Base-by-base conservation (phyloP, 2,888 invertebrate species). In the Xestia rhomboidea region DNA sequence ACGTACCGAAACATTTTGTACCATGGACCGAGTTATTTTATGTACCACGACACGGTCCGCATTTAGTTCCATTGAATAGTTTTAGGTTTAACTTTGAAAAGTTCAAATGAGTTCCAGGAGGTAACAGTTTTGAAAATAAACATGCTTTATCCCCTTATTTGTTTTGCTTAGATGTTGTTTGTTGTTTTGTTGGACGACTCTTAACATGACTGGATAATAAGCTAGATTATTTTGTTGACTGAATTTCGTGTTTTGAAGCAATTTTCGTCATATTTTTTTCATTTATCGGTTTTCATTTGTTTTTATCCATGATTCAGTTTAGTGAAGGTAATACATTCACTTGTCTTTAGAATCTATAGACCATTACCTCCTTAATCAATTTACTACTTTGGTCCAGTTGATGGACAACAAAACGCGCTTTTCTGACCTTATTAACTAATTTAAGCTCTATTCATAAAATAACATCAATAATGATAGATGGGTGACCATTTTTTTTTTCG, bases 91-190 rank as follows among this genome's bases (percentile, higher is more conserved):
- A 78, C 77, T 83, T 83, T 83, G 69, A 68, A 77, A 82, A 81
- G 83, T 85, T 85, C 68, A 82, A 88, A 88, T 86, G 83, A 88
- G 85, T 83, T 86, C 78, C 68, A 30, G 62, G 72, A 83, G 84
- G 84, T 83, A 86, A 82, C 72, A 79, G 84, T 87, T 84, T 66
- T 64, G 69, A 76, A 77, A 73, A 83, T 86, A 84, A 86, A 89
- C 80, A 89, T 81, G 77, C 18, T 76, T 69, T 66, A 73, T 77
- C 15, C 77, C 51, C 51, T 76, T 86, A 81, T 86, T 87, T 88
- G 73, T 71, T 68, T 74, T 57, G 73, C 54, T 73, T 60, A 54
- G 67, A 69, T 68, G 67, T 66, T 73, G 60, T 83, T 81, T 82
- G 71, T 46, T 46, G 71, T 83, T 79, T 73, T 57, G 68, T 67